A percentile compares a stretch with the other conserved stretches of the same genome.
Evolutionary conservation across 2,797 vertebrate genomes (phyloP).

Genomic region (Vultur gryphus): DNA sequence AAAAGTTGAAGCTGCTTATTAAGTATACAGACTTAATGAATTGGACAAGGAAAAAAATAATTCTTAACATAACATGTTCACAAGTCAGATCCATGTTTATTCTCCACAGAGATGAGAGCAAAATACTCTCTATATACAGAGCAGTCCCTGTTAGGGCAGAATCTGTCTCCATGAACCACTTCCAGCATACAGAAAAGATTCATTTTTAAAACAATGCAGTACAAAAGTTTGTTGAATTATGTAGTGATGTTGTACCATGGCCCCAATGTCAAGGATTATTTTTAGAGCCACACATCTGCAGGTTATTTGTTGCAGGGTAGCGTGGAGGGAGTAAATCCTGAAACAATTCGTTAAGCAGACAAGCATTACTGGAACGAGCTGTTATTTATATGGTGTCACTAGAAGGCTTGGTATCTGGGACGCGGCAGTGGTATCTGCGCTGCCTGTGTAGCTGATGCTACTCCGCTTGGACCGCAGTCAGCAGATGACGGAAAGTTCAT

Average conservation of each 20-base stretch:
- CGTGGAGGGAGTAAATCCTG: neutral
- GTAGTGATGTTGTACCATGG: neutral
- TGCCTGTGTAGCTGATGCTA: neutral
- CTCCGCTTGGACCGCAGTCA: neutral
- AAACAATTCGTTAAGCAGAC: neutral
- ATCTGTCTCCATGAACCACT: neutral
- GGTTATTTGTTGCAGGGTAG: conserved; percentile 33
- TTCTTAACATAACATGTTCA: conserved; percentile 50
- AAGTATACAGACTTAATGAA: conserved; percentile 58
- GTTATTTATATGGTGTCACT: neutral
- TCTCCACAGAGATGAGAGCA: neutral
- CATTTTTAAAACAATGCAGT: neutral
- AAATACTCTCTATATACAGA: neutral
- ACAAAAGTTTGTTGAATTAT: neutral
- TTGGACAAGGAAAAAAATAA: conserved; percentile 41
- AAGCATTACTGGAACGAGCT: neutral
- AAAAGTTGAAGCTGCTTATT: conserved; percentile 29
- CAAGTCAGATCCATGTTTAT: neutral
- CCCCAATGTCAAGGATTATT: conserved; percentile 23
- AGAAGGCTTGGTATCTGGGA: neutral
- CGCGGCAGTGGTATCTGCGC: fast-evolving
- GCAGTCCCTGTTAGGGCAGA: neutral
- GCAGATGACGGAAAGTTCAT: neutral
- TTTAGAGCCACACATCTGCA: conserved; percentile 37
- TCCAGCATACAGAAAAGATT: conserved; percentile 6